phyloP scores from a whole-genome alignment of 2,113 vertebrate species.

The Gymnocephalus cernua region DNA sequence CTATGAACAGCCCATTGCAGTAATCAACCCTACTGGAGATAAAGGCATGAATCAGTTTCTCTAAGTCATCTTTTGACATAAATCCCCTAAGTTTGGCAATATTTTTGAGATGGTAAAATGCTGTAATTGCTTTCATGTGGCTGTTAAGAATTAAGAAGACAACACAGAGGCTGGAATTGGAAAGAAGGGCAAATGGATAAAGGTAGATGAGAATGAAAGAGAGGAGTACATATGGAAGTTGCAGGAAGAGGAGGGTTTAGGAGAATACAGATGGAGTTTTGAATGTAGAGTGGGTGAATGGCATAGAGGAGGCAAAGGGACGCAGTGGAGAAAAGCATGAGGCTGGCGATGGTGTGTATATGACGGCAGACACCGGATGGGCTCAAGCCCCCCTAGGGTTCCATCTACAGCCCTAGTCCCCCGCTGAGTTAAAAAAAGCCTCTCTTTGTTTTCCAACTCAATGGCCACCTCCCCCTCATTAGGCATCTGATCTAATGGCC shows the following conservation, averaged over 20 bases:
- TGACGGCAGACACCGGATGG: conserved; percentile 31
- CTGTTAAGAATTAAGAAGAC: not conserved
- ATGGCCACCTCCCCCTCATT: conserved; percentile 21
- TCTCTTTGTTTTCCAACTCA: conserved; percentile 55
- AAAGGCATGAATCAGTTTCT: too few species aligned
- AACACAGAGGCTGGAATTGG: not conserved
- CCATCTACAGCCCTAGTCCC: conserved; percentile 29
- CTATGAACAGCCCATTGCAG: too few species aligned
- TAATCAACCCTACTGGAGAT: too few species aligned
- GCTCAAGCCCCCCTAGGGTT: conserved; percentile 41
- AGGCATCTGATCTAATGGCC: conserved; percentile 53
- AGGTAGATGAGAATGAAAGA: conserved; percentile 8
- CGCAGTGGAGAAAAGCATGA: conserved; percentile 14
- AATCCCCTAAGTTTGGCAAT: too few species aligned
- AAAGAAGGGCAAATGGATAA: not conserved
- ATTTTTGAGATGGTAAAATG: too few species aligned
- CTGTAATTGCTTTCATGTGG: too few species aligned
- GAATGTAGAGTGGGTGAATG: not conserved
- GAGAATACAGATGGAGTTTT: conserved; percentile 11
- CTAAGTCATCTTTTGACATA: too few species aligned
- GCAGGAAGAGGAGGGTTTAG: not conserved
- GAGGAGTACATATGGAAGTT: not conserved
- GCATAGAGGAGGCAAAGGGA: not conserved
- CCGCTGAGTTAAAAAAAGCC: conserved; percentile 39
- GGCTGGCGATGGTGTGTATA: conserved; percentile 17